These are phyloP conservation scores for Erithacus rubecula DNA, from an alignment of 2,797 vertebrate species.

Conservation along the genomic window DNA sequence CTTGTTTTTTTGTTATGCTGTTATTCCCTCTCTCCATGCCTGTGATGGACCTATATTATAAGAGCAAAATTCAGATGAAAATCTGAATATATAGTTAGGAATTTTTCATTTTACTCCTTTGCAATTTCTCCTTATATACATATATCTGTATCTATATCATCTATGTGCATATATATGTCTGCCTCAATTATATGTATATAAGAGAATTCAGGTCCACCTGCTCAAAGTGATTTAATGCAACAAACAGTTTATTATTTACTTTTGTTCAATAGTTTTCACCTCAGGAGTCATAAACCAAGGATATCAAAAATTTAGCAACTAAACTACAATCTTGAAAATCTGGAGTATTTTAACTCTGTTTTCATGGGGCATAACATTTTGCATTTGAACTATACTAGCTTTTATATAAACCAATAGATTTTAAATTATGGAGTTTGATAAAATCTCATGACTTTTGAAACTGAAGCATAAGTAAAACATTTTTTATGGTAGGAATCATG, in stretches of 20 bases:
- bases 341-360: not conserved
- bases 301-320: not conserved
- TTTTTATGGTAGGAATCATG: not conserved
- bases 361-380: not conserved
- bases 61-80: not conserved
- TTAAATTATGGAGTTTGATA: not conserved
- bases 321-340: not conserved
- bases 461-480: not conserved
- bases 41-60: not conserved
- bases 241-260: not conserved
- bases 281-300: not conserved
- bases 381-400: not conserved
- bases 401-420: not conserved
- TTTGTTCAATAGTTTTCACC: not conserved
- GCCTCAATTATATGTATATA: not conserved
- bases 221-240: not conserved
- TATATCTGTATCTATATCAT: not conserved
- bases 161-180: not conserved
- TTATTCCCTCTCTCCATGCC: not conserved
- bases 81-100: not conserved
- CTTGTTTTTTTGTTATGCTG: not conserved
- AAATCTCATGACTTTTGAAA: not conserved
- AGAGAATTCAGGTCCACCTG: not conserved
- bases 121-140: not conserved
- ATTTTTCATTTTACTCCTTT: constrained; percentile 13